A percentile compares a stretch with the other conserved stretches of the same genome.
These are phyloP conservation scores for Trichomycterus rosablanca DNA, from an alignment of 2,113 vertebrate genomes.

Conservation along the genomic window DNA sequence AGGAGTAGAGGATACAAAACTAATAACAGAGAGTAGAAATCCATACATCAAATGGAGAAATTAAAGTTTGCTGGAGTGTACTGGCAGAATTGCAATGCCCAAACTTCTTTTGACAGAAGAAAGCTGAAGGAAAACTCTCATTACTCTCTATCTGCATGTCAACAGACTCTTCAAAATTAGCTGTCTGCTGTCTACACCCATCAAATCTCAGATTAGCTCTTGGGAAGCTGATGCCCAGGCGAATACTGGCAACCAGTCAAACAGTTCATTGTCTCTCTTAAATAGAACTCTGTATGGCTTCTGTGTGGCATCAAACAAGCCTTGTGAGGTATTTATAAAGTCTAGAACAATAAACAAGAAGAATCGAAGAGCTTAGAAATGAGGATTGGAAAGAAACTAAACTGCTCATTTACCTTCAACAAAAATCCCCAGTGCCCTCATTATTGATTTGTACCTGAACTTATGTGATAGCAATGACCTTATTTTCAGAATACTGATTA, in stretches of 20 bases:
- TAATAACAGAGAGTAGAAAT: slow-evolving; percentile 24
- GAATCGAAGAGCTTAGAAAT: background rate
- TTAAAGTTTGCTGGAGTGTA: slow-evolving; percentile 23
- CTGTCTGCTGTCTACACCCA: slow-evolving; percentile 7
- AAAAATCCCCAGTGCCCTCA: slow-evolving; percentile 9
- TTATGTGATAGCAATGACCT: slow-evolving; percentile 3
- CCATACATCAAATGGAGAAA: slow-evolving; percentile 33
- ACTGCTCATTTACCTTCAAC: slow-evolving; percentile 10
- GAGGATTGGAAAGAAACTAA: background rate
- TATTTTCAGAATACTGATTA: too few relatives aligned
- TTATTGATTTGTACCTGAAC: slow-evolving; percentile 8
- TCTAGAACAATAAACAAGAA: slow-evolving; percentile 13
- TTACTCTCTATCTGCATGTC: slow-evolving; percentile 31
- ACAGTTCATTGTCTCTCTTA: background rate
- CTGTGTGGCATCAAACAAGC: background rate
- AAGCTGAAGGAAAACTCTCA: slow-evolving; percentile 22
- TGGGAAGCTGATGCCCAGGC: background rate
- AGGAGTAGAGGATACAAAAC: background rate
- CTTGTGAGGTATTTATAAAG: slow-evolving; percentile 17
- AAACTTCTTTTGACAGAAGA: slow-evolving; percentile 21
- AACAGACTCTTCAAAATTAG: slow-evolving; percentile 9
- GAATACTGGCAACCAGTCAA: slow-evolving; percentile 14
- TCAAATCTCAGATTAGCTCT: slow-evolving; percentile 3
- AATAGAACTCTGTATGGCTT: slow-evolving; percentile 3
- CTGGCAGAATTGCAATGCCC: slow-evolving; percentile 28